Evolutionary conservation across 2,888 invertebrate genomes (phyloP).

Genomic region (Netelia virgata): DNA sequence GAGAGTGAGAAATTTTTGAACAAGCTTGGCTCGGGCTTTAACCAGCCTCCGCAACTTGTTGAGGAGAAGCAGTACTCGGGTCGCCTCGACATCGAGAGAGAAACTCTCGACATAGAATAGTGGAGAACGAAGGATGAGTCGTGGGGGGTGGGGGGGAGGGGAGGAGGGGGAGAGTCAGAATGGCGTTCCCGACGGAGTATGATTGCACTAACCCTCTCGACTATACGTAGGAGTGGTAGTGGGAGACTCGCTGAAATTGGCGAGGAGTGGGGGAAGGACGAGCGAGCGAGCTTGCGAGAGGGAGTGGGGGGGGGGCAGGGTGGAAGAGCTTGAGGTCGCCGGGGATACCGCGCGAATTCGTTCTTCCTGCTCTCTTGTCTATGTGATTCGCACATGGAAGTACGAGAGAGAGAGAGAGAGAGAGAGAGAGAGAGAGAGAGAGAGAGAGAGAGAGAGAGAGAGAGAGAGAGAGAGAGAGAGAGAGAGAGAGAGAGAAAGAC

Average conservation of each 20-base stretch:
- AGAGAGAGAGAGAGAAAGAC: constrained; percentile 5
- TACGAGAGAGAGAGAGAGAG: constrained; percentile 25
- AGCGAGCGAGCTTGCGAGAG: background rate
- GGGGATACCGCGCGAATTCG: constrained; percentile 51
- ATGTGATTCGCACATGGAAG: background rate
- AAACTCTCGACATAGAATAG: constrained; percentile 10
- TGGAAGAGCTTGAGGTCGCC: constrained; percentile 44
- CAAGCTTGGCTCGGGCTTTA: constrained; percentile 20
- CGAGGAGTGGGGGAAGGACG: background rate
- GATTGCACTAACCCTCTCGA: background rate
- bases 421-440: too few species aligned
- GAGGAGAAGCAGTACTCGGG: constrained; percentile 63
- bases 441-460: constrained; percentile 17
- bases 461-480: background rate
- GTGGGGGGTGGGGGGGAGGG: background rate
- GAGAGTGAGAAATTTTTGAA: constrained; percentile 1
- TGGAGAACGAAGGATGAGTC: too few species aligned
- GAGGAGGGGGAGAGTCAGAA: constrained; percentile 55
- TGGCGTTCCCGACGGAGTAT: constrained; percentile 54
- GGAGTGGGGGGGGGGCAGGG: background rate
- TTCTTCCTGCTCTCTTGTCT: constrained; percentile 54
- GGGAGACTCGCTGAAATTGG: background rate
- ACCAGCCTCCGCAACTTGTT: constrained; percentile 74
- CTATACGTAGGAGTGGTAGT: background rate
- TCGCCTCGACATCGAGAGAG: constrained; percentile 53